phyloP scores from a whole-genome alignment of 2,888 invertebrate genomes.

The Platycheirus albimanus region DNA sequence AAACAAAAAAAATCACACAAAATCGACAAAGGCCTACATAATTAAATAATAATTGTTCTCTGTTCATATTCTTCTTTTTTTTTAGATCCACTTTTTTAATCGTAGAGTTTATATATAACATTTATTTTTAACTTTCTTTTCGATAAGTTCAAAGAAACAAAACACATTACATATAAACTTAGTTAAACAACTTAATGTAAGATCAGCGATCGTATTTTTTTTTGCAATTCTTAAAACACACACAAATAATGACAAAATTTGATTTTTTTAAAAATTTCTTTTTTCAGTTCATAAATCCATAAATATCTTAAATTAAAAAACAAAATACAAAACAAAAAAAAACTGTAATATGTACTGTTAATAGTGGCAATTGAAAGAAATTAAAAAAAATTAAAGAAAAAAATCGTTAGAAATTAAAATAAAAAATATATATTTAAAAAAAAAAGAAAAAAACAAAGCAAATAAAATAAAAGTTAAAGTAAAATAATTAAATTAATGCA shows the following conservation, averaged over 20 bases:
- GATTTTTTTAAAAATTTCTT: not conserved
- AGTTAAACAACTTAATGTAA: constrained; percentile 26
- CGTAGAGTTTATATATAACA: constrained; percentile 56
- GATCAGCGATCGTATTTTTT: not conserved
- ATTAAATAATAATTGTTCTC: constrained; percentile 30
- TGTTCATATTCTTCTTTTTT: constrained; percentile 39
- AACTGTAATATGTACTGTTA: constrained; percentile 70
- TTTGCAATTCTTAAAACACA: constrained; percentile 20
- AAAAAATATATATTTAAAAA: constrained; percentile 60
- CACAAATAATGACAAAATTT: constrained; percentile 39
- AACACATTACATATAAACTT: constrained; percentile 37
- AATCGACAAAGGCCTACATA: constrained; percentile 38
- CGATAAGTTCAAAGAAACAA: constrained; percentile 66
- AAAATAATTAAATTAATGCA: constrained; percentile 44
- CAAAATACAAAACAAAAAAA: constrained; percentile 28
- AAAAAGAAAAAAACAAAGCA: constrained; percentile 43
- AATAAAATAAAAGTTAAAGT: constrained; percentile 35
- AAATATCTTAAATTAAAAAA: constrained; percentile 16
- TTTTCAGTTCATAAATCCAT: constrained; percentile 48
- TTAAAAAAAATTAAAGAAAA: constrained; percentile 49
- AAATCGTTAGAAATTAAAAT: constrained; percentile 69
- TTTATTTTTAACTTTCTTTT: constrained; percentile 47
- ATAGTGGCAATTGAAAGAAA: constrained; percentile 69
- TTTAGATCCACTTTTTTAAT: constrained; percentile 60
- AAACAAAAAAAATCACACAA: constrained; percentile 24